Percentiles rank a stretch among this genome's conserved stretches.
Evolutionary conservation across 2,888 invertebrate genomes (phyloP).

Genomic region (Platycheirus albimanus): DNA sequence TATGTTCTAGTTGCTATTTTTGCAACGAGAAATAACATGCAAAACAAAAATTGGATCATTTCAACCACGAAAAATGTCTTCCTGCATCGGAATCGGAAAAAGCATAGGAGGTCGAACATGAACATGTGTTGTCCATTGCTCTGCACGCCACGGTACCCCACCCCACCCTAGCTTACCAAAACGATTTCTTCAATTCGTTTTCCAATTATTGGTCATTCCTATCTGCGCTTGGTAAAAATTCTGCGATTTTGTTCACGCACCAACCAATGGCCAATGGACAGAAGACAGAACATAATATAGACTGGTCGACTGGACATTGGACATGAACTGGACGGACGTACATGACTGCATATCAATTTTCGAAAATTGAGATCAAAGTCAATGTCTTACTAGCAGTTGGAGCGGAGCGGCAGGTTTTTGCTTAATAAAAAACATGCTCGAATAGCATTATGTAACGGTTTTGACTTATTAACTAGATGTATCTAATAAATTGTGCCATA

Average conservation of each 20-base stretch:
- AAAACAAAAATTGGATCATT: constrained; percentile 56
- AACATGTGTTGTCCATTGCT: constrained; percentile 37
- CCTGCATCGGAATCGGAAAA: constrained; percentile 37
- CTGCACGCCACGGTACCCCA: not conserved
- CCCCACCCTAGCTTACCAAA: no score
- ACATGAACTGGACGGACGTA: no score
- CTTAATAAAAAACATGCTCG: constrained; percentile 29
- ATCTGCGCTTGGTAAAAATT: constrained; percentile 30
- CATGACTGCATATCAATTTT: constrained; percentile 36
- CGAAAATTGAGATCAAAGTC: constrained; percentile 68
- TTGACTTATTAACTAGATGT: constrained; percentile 62
- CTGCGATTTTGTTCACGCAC: constrained; percentile 12
- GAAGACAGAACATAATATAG: no score
- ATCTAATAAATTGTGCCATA: constrained; percentile 60
- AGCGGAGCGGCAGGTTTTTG: constrained; percentile 33
- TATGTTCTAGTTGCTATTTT: constrained; percentile 34
- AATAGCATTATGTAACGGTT: constrained; percentile 70
- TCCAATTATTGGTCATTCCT: constrained; percentile 48
- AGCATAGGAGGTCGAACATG: constrained; percentile 24
- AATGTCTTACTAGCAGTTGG: constrained; percentile 49
- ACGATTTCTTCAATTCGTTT: constrained; percentile 45
- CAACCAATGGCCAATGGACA: constrained; percentile 13
- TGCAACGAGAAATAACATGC: constrained; percentile 18
- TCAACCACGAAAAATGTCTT: constrained; percentile 34
- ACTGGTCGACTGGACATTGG: no score